Percentiles rank a stretch among this genome's conserved stretches.
Conservation (phyloP, 1,140 invertebrate species). For the Heliconius hermathena region DNA sequence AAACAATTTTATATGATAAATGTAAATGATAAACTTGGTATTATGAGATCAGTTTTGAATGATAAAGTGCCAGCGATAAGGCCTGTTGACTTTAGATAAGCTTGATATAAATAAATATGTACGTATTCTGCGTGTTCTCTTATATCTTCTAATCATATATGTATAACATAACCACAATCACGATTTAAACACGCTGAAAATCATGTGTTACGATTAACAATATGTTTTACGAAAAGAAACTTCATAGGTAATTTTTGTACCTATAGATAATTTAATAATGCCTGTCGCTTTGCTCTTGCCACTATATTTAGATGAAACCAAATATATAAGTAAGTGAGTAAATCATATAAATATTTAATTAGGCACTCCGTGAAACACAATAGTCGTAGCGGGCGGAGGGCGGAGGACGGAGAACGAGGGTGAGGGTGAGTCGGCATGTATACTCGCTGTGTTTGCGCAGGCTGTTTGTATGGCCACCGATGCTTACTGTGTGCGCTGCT, state of each 20-base stretch:
- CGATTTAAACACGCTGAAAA: neutral
- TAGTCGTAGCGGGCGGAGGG: slow-evolving; percentile 30
- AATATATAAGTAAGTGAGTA: slow-evolving; percentile 1
- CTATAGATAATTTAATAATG: too few relatives aligned
- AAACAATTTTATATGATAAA: slow-evolving; percentile 54
- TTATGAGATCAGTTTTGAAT: slow-evolving; percentile 39
- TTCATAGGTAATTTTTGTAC: too few relatives aligned
- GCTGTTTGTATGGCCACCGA: slow-evolving; percentile 57
- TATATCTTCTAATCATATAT: slow-evolving; percentile 23
- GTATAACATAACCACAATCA: neutral
- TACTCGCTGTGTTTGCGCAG: slow-evolving; percentile 62
- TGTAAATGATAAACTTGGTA: slow-evolving; percentile 44
- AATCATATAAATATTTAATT: slow-evolving; percentile 31
- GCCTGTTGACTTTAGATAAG: slow-evolving; percentile 37
- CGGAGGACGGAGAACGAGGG: slow-evolving; percentile 27
- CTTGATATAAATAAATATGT: slow-evolving; percentile 29
- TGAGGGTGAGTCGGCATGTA: slow-evolving; percentile 53
- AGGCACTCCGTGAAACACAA: slow-evolving; percentile 24
- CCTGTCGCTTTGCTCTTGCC: too few relatives aligned
- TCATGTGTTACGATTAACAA: neutral
- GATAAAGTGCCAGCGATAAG: slow-evolving; percentile 40
- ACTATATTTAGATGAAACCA: slow-evolving; percentile 1
- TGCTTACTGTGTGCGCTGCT: slow-evolving; percentile 59
- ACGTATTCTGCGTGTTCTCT: neutral
- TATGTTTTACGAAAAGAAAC: too few relatives aligned